Percentiles rank a stretch among this genome's conserved stretches.
Conservation (phyloP, 2,888 invertebrate genomes). For the Hypselothyrea guttata region DNA sequence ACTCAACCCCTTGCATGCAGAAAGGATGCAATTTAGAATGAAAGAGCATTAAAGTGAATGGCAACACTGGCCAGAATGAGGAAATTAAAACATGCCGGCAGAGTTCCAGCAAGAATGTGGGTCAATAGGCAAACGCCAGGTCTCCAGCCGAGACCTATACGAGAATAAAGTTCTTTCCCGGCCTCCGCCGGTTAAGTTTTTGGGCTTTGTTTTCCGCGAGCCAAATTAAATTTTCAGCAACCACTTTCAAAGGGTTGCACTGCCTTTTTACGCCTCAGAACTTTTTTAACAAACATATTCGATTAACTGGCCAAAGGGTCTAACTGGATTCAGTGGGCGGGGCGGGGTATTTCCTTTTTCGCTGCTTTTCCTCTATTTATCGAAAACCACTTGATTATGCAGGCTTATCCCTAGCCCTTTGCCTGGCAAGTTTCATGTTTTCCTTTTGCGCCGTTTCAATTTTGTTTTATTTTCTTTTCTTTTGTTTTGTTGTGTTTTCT, state of each 20-base stretch:
- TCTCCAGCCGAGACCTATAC: slow-evolving; percentile 19
- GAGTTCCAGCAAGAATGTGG: slow-evolving; percentile 41
- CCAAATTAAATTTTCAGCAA: slow-evolving; percentile 62
- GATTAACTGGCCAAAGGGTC: slow-evolving; percentile 59
- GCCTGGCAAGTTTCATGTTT: slow-evolving; percentile 39
- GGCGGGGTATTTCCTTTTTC: slow-evolving; percentile 34
- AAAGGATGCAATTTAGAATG: slow-evolving; percentile 70
- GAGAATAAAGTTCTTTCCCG: slow-evolving; percentile 24
- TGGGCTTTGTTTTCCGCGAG: slow-evolving; percentile 40
- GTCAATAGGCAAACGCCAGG: slow-evolving; percentile 51
- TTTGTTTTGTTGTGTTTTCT: slow-evolving; percentile 41
- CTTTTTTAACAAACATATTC: slow-evolving; percentile 75
- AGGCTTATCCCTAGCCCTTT: slow-evolving; percentile 71
- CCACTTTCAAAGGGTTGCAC: slow-evolving; percentile 23
- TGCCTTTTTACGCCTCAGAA: slow-evolving; percentile 71
- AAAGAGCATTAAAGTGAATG: slow-evolving; percentile 69
- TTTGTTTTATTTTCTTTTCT: slow-evolving; percentile 20
- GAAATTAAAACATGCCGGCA: slow-evolving; percentile 65
- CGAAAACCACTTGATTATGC: slow-evolving; percentile 79
- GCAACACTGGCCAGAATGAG: slow-evolving; percentile 46
- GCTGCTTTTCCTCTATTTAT: slow-evolving; percentile 69
- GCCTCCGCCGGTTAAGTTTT: slow-evolving; percentile 26
- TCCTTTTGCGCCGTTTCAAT: slow-evolving; percentile 41
- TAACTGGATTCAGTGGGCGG: not conserved
- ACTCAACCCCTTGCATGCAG: slow-evolving; percentile 6